phyloP scores from a whole-genome alignment of 2,113 vertebrate genomes.

The Pangasianodon gigas region DNA sequence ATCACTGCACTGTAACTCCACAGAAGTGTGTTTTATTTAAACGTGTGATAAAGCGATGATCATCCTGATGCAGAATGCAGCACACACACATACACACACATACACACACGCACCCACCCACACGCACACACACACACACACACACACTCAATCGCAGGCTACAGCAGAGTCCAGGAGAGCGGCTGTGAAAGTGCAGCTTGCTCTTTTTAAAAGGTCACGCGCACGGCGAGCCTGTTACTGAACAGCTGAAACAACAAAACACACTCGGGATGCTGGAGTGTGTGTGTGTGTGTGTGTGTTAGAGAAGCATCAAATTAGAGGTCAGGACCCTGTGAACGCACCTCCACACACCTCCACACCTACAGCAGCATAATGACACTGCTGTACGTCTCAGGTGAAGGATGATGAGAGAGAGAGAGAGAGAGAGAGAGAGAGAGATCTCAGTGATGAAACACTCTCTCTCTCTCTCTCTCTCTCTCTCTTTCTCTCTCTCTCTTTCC shows the following conservation, averaged over 20 bases:
- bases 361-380: background rate
- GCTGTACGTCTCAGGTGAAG: background rate
- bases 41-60: background rate
- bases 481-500: background rate
- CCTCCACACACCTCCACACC: background rate
- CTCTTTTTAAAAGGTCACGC: slow-evolving; percentile 53
- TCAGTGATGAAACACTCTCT: background rate
- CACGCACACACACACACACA: slow-evolving; percentile 24
- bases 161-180: background rate
- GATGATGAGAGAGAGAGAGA: background rate
- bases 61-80: background rate
- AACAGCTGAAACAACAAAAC: slow-evolving; percentile 48
- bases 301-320: slow-evolving; percentile 13
- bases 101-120: slow-evolving; percentile 10
- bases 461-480: background rate
- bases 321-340: background rate
- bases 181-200: slow-evolving; percentile 27
- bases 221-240: slow-evolving; percentile 30
- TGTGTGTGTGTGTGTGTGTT: slow-evolving; percentile 6
- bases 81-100: slow-evolving; percentile 14
- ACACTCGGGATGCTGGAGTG: slow-evolving; percentile 27
- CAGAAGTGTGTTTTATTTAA: background rate
- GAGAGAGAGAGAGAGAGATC: background rate
- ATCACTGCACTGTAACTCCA: background rate
- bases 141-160: background rate